Base-by-base conservation (phyloP, 1,140 invertebrate genomes). In the Phocides pigmalion region DNA sequence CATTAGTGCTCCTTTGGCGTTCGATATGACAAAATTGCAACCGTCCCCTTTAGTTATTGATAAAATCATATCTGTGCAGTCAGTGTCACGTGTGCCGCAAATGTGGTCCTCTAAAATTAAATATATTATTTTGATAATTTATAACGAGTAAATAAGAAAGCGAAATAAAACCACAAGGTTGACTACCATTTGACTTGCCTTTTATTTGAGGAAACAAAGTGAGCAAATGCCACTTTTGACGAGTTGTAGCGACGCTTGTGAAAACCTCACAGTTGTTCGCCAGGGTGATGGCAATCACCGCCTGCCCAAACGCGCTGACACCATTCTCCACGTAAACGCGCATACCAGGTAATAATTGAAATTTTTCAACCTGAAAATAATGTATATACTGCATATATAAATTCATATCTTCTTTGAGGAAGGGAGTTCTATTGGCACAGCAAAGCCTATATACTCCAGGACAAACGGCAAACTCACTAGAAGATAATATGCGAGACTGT, bases 231-330 rank as follows among this genome's bases (percentile, higher is more conserved):
- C 17, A 3, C 16, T 46, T 46, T 11, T 46, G 17, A 1, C 8
- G n/a, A 17, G 6, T 9, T 4, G 17, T 46, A 1, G 17, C 76
- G 12, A 93, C 91, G 0, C 92, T 93, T 5, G 89, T 84, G 66
- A 82, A 93, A 3, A 93, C 79, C 22, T 62, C 66, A 20, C 90
- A 92, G 4, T 81, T 81, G 22, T 79, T 41, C 12, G 59, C 49
- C n/a, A 93, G 80, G 1, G 95, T 94, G 14, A 96, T 92, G 37
- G 91, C 82, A 66, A 96, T 95, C 22, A 94, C 94, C 12, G 95
- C 95, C 79, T 95, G 93, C 1, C 95, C 95, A 22, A 96, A 93
- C 56, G 94, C 94, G 35, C 95, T 94, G 72, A 93, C 93, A 14
- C 94, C 95, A 46, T 94, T 93, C 15, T 44, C 41, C 15, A 44